Evolutionary conservation across 1,140 invertebrate genomes (phyloP).

Genomic region (Archivesica marissinica): DNA sequence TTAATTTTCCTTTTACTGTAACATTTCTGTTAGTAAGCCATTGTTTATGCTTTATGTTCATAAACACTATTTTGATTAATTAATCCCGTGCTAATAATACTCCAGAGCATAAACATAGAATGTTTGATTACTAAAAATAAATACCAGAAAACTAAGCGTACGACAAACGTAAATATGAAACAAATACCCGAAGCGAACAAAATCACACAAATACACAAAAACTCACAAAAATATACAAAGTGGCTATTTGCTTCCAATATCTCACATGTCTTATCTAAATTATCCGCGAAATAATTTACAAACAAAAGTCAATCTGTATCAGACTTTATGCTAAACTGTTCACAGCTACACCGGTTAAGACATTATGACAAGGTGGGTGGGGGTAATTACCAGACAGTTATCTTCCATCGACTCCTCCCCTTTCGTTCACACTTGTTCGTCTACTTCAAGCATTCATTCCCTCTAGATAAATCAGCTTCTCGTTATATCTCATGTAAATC

Average conservation of each 20-base stretch:
- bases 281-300: constrained; percentile 66
- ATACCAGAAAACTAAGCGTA: constrained; percentile 34
- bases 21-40: not conserved
- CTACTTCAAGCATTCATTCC: constrained; percentile 28
- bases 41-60: not conserved
- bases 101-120: constrained; percentile 21
- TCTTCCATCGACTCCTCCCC: constrained; percentile 26
- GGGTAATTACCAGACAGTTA: constrained; percentile 29
- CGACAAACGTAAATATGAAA: constrained; percentile 60
- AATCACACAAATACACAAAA: constrained; percentile 62
- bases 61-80: constrained; percentile 43
- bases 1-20: not conserved
- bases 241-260: constrained; percentile 61
- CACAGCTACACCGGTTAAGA: constrained; percentile 21
- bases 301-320: constrained; percentile 65
- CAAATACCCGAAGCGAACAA: constrained; percentile 50
- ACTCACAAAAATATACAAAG: constrained; percentile 65
- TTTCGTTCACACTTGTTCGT: constrained; percentile 44
- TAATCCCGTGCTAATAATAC: constrained; percentile 48
- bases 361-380: constrained; percentile 52
- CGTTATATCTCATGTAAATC: constrained; percentile 61
- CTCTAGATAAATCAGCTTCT: constrained; percentile 53
- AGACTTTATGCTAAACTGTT: constrained; percentile 50
- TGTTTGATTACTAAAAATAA: constrained; percentile 46
- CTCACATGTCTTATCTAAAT: constrained; percentile 65